Conservation (phyloP, 2,797 vertebrate species). For the Capromys pilorides region DNA sequence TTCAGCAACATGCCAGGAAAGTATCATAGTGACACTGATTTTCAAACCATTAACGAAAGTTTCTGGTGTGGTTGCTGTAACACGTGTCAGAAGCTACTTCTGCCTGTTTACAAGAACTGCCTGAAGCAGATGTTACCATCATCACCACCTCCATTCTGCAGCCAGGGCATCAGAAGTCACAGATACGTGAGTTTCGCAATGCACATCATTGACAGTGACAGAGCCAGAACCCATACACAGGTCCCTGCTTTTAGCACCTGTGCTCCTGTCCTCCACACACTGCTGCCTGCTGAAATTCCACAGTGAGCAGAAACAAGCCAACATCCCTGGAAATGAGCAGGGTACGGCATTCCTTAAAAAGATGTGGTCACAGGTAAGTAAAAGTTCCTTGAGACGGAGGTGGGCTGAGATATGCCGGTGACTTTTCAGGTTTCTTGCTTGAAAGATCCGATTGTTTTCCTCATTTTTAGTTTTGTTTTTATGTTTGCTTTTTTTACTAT, state of each 20-base stretch:
- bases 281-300: neutral
- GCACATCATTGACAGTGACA: neutral
- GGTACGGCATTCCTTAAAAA: neutral
- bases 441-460: neutral
- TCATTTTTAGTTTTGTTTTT: neutral
- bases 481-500: neutral
- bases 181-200: neutral
- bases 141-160: neutral
- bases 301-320: neutral
- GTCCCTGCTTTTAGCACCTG: neutral
- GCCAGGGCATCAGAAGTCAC: neutral
- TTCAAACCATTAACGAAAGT: neutral
- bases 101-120: neutral
- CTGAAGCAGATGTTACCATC: neutral
- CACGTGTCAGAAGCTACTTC: neutral
- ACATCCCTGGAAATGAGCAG: neutral
- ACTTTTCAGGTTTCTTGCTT: neutral
- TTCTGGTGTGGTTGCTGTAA: neutral
- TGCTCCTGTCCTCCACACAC: neutral
- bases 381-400: neutral
- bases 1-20: neutral
- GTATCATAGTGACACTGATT: neutral
- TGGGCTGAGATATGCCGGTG: neutral
- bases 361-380: neutral
- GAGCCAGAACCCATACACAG: neutral